Conservation (phyloP, 2,113 vertebrate species). For the Ophiodon elongatus region DNA sequence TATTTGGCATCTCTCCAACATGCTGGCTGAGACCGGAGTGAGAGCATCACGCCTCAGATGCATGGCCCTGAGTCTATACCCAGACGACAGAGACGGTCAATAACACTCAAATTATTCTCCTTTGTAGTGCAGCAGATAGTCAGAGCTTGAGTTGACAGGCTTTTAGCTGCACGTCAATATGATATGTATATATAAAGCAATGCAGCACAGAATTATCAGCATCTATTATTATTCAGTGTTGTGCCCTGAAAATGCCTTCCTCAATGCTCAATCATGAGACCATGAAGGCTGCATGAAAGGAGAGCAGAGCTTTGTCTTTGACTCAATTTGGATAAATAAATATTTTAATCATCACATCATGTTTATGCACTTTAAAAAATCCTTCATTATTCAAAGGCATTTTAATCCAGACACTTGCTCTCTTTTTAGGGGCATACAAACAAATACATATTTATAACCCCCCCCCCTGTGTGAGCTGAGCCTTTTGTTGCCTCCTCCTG, state of each 20-base stretch:
- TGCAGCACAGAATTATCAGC: slow-evolving; percentile 65
- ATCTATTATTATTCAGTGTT: slow-evolving; percentile 69
- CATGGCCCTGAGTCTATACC: slow-evolving; percentile 64
- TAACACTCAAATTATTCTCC: slow-evolving; percentile 74
- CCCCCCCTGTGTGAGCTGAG: slow-evolving; percentile 23
- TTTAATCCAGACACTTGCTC: slow-evolving; percentile 10
- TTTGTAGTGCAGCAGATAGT: slow-evolving; percentile 69
- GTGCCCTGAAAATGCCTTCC: slow-evolving; percentile 45
- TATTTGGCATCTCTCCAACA: slow-evolving; percentile 55
- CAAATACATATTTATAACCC: slow-evolving; percentile 34
- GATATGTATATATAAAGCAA: slow-evolving; percentile 50
- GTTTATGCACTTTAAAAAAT: slow-evolving; percentile 10
- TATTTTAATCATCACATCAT: slow-evolving; percentile 30
- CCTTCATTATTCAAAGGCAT: slow-evolving; percentile 4
- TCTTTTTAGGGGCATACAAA: slow-evolving; percentile 17
- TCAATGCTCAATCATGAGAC: slow-evolving; percentile 34
- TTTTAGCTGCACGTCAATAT: slow-evolving; percentile 74
- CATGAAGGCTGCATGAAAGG: slow-evolving; percentile 34
- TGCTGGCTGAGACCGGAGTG: slow-evolving; percentile 29
- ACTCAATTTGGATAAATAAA: slow-evolving; percentile 49
- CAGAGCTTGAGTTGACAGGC: slow-evolving; percentile 64
- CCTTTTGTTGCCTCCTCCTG: slow-evolving; percentile 48
- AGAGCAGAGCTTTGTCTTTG: slow-evolving; percentile 38
- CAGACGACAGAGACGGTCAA: slow-evolving; percentile 72
- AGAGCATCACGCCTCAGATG: slow-evolving; percentile 43